Evolutionary conservation across 2,888 invertebrate species (phyloP).

Genomic region (Lasioglossum zephyrum): DNA sequence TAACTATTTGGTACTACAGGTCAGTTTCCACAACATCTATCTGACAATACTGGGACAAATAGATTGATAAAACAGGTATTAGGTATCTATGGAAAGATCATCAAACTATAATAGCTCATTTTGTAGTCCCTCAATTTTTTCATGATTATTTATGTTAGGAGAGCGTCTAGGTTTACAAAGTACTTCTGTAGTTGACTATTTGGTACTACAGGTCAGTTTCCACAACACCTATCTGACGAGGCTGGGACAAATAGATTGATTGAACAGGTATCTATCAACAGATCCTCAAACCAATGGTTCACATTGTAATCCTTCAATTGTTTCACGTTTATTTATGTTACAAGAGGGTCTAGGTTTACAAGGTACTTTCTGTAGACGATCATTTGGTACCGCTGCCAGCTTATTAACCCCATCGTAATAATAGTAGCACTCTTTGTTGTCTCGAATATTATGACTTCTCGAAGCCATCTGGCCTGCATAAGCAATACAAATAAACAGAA

Average conservation of each 20-base stretch:
- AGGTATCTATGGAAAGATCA: too few species aligned
- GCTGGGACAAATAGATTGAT: too few species aligned
- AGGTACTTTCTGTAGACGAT: neutral
- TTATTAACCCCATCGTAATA: neutral
- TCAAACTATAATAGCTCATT: too few species aligned
- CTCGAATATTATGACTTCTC: neutral
- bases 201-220: neutral
- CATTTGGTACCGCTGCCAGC: neutral
- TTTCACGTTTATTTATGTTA: too few species aligned
- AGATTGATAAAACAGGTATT: too few species aligned
- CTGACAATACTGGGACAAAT: too few species aligned
- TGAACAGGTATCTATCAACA: too few species aligned
- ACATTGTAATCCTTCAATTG: too few species aligned
- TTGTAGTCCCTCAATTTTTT: too few species aligned
- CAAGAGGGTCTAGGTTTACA: neutral
- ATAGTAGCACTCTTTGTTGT: neutral
- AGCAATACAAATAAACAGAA: slow-evolving; percentile 3
- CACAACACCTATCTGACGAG: too few species aligned
- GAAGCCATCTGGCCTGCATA: neutral
- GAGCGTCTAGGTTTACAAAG: neutral
- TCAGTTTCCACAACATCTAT: neutral
- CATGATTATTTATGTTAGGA: too few species aligned
- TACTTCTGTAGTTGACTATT: neutral
- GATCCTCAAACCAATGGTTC: too few species aligned
- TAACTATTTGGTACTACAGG: neutral